Conservation (phyloP, 2,797 vertebrate species). For the Gymnothorax javanicus region DNA sequence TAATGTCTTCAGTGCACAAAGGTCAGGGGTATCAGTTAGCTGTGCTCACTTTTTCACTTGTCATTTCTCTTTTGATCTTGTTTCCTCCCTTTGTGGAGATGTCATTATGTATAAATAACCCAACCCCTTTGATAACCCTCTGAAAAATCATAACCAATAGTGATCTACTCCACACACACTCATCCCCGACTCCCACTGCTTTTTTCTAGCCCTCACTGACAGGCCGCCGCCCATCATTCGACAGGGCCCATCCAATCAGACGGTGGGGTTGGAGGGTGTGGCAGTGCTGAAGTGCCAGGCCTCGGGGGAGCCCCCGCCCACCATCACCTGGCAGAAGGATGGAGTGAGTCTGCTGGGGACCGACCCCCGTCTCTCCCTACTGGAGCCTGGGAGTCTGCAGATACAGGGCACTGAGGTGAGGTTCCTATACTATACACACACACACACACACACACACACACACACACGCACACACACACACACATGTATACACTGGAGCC, state of each 20-base stretch:
- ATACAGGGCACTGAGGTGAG: constrained; percentile 86
- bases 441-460: neutral
- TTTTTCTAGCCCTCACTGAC: constrained; percentile 83
- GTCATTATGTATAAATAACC: neutral
- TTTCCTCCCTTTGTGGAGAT: neutral
- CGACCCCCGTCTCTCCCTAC: constrained; percentile 83
- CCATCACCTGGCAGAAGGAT: constrained; percentile 91
- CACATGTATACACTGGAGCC: neutral
- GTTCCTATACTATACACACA: constrained; percentile 17
- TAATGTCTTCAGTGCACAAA: too few relatives aligned
- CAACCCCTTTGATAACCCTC: neutral
- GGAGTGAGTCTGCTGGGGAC: constrained; percentile 87
- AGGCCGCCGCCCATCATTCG: constrained; percentile 94
- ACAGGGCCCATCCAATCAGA: constrained; percentile 91
- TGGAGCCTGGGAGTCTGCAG: constrained; percentile 88
- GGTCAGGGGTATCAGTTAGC: too few relatives aligned
- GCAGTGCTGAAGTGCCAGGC: constrained; percentile 88
- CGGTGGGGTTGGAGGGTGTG: constrained; percentile 80
- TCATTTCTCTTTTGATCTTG: too few relatives aligned
- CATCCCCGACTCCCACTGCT: constrained; percentile 3
- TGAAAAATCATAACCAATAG: neutral
- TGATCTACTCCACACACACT: too few relatives aligned
- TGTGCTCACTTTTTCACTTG: too few relatives aligned
- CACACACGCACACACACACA: neutral
- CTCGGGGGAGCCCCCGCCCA: constrained; percentile 86